Base-by-base conservation (phyloP, 64 coral and sea anemone genomes). In the Montipora foliosa region DNA sequence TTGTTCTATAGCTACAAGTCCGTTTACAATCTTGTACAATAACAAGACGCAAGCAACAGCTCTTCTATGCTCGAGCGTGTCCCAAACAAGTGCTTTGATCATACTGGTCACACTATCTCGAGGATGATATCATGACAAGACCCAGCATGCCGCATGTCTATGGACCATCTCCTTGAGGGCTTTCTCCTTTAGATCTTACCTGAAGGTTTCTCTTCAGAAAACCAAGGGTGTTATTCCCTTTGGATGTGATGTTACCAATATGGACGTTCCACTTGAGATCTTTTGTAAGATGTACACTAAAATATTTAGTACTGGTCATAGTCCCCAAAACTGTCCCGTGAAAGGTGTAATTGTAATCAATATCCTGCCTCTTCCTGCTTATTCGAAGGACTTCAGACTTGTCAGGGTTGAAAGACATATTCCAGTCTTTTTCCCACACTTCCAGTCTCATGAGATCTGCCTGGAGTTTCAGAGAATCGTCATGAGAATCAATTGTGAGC, bases 211-310 rank as follows among this genome's bases (percentile, higher is more conserved):
- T 46, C 69, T 88, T 88, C 37, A 88, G 87, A 88, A 76, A 88
- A 49, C 87, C 87, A 12, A 88, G 87, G 37, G 69, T 88, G 49
- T 22, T 47, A 51, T 75, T 61, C 13, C 89, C 58, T 10, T 90
- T 90, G 29, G 89, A 22, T 10, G 19, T 64, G 10, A 47, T 16
- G 8, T 67, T 68, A 5, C 49, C 29, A 90, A 61, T 90, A 49
- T 90, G 60, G 58, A 48, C 44, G 88, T 90, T 90, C 88, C 76
- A 90, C 55, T 90, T 90, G 14, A 90, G 48, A 14, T 90, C 88
- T 90, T 90, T 53, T 4, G 77, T 5, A 13, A 80, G 19, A 90
- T 14, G 14, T 21, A 79, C 19, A 90, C 77, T 24, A 80, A 64
- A 44, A 49, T 88, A 90, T 80, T 50, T 79, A 58, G 77, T 21